phyloP scores from a whole-genome alignment of 2,888 invertebrate genomes.

The Abscondita cerata region DNA sequence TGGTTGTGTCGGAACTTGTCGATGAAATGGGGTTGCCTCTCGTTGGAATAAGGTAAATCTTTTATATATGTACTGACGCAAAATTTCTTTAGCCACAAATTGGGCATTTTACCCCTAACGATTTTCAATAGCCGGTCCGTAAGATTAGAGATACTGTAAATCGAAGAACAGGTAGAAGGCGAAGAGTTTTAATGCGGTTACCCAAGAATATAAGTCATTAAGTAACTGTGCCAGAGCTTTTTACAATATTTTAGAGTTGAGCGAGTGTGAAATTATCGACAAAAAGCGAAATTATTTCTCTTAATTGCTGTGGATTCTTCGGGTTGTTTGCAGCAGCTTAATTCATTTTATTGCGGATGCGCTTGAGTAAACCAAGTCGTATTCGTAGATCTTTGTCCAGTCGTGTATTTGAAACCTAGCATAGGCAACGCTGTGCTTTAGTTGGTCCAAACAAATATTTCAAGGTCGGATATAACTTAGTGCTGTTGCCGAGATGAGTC shows the following conservation, averaged over 20 bases:
- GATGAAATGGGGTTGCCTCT: constrained; percentile 74
- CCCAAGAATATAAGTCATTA: constrained; percentile 22
- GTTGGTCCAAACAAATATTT: constrained; percentile 52
- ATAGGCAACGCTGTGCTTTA: constrained; percentile 38
- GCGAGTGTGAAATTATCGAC: neutral
- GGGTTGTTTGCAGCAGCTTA: neutral
- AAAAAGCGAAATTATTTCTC: neutral
- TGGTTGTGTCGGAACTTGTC: constrained; percentile 75
- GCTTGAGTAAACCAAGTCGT: constrained; percentile 15
- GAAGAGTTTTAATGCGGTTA: constrained; percentile 6
- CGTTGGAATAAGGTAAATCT: constrained; percentile 68
- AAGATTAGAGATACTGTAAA: constrained; percentile 15
- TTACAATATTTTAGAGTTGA: constrained; percentile 5
- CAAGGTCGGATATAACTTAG: constrained; percentile 52
- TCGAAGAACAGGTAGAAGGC: constrained; percentile 22
- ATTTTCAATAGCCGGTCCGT: constrained; percentile 28
- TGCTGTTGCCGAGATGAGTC: constrained; percentile 20
- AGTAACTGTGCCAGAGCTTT: constrained; percentile 12
- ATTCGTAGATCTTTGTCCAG: constrained; percentile 10
- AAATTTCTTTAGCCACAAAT: constrained; percentile 27
- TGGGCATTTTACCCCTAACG: constrained; percentile 35
- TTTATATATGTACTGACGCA: neutral
- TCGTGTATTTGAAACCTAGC: constrained; percentile 28
- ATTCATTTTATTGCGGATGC: constrained; percentile 3
- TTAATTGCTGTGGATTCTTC: too few relatives aligned